These are phyloP conservation scores for Cantharis flavilabris DNA, from an alignment of 2,888 invertebrate genomes.

Conservation along the genomic window DNA sequence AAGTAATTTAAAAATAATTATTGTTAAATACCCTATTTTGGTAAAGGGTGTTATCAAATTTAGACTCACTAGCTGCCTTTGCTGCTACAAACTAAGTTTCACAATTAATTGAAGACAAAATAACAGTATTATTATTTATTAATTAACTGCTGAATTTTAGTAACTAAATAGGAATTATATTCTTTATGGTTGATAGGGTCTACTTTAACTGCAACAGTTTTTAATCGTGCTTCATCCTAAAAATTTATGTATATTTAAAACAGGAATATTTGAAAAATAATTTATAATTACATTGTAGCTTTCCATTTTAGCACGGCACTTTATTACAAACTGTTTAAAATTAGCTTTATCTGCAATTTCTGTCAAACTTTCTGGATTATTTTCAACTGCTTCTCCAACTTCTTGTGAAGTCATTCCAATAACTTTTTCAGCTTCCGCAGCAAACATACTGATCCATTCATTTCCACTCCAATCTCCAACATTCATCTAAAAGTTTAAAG, in stretches of 20 bases:
- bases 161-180: slow-evolving; percentile 71
- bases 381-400: slow-evolving; percentile 75
- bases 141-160: slow-evolving; percentile 33
- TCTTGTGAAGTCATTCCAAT: slow-evolving; percentile 73
- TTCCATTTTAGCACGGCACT: slow-evolving; percentile 87
- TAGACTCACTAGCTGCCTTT: too few species aligned
- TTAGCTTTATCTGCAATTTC: slow-evolving; percentile 73
- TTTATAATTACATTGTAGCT: slow-evolving; percentile 47
- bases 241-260: slow-evolving; percentile 39
- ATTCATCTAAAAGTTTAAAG: slow-evolving; percentile 65
- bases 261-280: neutral
- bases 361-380: slow-evolving; percentile 68
- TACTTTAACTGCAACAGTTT: slow-evolving; percentile 72
- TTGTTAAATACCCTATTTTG: too few species aligned
- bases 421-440: slow-evolving; percentile 77
- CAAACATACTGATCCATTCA: slow-evolving; percentile 91
- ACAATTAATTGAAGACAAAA: neutral
- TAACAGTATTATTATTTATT: neutral
- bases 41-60: too few species aligned
- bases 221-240: slow-evolving; percentile 82
- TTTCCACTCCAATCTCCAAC: slow-evolving; percentile 87
- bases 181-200: slow-evolving; percentile 77
- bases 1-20: too few species aligned
- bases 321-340: slow-evolving; percentile 82
- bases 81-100: neutral